phyloP scores from a whole-genome alignment of 2,888 invertebrate species.

The Rhopalosiphum nymphaeae region DNA sequence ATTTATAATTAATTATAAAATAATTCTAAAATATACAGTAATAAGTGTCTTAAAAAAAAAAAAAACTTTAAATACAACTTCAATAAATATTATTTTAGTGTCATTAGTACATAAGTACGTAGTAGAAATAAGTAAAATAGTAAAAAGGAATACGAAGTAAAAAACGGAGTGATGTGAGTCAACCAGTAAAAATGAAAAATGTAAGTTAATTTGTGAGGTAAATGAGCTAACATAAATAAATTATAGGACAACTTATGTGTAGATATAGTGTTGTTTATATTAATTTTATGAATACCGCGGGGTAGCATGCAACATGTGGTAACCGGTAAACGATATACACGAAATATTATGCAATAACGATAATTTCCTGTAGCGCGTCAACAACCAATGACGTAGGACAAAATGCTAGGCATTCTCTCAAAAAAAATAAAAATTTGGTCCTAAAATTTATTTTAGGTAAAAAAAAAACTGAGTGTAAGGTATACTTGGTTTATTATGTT shows the following conservation, averaged over 20 bases:
- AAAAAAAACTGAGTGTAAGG: background rate
- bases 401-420: background rate
- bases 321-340: background rate
- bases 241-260: background rate
- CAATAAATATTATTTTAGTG: background rate
- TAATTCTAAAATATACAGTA: background rate
- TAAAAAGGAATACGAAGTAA: background rate
- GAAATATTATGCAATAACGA: background rate
- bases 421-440: background rate
- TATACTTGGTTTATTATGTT: background rate
- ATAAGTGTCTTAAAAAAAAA: background rate
- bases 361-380: background rate
- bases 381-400: background rate
- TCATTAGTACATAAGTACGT: rapidly evolving
- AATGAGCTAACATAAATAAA: background rate
- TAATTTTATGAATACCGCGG: background rate
- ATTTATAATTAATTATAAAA: background rate
- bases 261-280: background rate
- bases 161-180: background rate
- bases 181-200: background rate
- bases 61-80: background rate
- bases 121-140: background rate
- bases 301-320: background rate
- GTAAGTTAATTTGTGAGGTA: background rate
- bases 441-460: background rate